phyloP scores from a whole-genome alignment of 2,797 vertebrate species.

The Micropoecilia bifurca region DNA sequence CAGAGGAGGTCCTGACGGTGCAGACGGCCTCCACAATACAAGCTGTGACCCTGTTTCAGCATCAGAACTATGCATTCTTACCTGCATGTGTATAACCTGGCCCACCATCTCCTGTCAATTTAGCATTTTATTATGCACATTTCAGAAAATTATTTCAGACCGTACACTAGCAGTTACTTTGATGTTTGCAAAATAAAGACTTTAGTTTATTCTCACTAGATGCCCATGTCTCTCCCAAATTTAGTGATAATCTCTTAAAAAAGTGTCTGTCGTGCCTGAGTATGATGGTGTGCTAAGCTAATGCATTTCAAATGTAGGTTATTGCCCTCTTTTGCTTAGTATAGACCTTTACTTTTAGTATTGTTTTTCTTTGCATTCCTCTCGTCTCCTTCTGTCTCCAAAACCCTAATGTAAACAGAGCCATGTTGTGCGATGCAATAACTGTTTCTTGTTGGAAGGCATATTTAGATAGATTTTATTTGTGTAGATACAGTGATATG shows the following conservation, averaged over 20 bases:
- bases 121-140: background rate
- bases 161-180: background rate
- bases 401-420: background rate
- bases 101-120: background rate
- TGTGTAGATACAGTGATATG: background rate
- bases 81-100: background rate
- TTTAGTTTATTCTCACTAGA: background rate
- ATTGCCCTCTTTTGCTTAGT: background rate
- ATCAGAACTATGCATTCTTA: background rate
- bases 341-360: background rate
- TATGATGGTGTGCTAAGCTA: background rate
- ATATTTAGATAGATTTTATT: background rate
- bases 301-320: background rate
- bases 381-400: background rate
- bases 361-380: background rate
- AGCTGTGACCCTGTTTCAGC: background rate
- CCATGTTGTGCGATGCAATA: background rate
- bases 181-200: background rate
- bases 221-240: background rate
- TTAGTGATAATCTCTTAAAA: background rate
- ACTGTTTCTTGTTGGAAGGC: background rate
- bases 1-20: constrained; percentile 2
- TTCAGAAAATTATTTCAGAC: background rate
- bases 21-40: constrained; percentile 19
- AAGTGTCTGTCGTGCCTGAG: background rate